Evolutionary conservation across 2,797 vertebrate genomes (phyloP), one percentile per base, ranked within the genome.

Genomic region (Sebastes vulpes): DNA sequence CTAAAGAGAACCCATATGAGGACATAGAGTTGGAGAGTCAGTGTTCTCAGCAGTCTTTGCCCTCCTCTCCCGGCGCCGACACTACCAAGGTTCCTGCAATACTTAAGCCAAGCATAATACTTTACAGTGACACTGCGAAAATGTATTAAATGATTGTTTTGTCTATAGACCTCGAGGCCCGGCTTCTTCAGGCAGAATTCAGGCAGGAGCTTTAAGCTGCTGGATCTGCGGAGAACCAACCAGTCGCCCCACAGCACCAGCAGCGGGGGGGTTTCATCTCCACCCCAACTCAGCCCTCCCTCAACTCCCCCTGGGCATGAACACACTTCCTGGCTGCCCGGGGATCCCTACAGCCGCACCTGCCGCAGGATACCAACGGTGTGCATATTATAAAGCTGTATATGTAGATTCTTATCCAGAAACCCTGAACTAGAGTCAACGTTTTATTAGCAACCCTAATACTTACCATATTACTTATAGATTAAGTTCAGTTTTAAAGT

Each of bases 1-100:
- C 93, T 7, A 98, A 97, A 84, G 98, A 99, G 84, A 98, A 98
- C 78, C 98, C 97, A 2, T 99, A 99, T 6, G 98, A 99, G 86
- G 98, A 98, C 84, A 96, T 98, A 0, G 98, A 98, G 88, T 85
- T 97, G 66, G 97, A 98, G 18, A 97, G 97, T 81, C 97, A 97
- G 82, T 96, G 96, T 81, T 97, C 96, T 77, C 90, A 97, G 90
- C 96, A 97, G 75, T 96, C 94, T 25, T 93, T 97, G 54, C 97
- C 97, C 38, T 94, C 96, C 29, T 96, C 97, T 28, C 96, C 97
- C 60, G 94, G 97, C 4, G 95, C 97, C 0, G 97, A 97, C 42
- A 96, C 95, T 1, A 87, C 94, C 32, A 96, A 95, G 94, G 94
- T 95, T 70, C 35, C 91, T 46, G 23, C 59, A 26, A 9, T 18